Base-by-base conservation (phyloP, 2,888 invertebrate species). In the Andrena haemorrhoa region DNA sequence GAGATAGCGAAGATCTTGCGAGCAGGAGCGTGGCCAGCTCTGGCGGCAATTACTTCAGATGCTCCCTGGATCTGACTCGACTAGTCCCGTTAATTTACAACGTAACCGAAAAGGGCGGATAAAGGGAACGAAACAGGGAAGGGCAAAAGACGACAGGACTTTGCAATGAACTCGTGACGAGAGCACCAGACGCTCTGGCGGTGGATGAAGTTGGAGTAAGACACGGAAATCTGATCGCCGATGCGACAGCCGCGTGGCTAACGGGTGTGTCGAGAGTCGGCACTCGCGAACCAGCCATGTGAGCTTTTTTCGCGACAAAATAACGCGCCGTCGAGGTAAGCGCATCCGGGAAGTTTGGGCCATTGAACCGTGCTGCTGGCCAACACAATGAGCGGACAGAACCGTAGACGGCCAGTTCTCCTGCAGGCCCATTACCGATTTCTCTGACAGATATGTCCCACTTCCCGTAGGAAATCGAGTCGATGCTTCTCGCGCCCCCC, bases 271-370 rank as follows among this genome's bases (percentile, higher is more conserved):
- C 64, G 61, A 61, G 60, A 23, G 20, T 41, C n/a, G 41, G 51
- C n/a, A n/a, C 4, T 16, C 51, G 12, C 29, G 10, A 26, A 47
- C 20, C 10, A 20, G 49, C 29, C 63, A 69, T 41, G 10, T 66
- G 51, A 70, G 53, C 75, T 71, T 88, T 85, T 90, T 89, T 84
- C 89, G 87, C 88, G 82, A 86, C 86, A 84, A 86, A 85, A 85
- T 69, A 88, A 80, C 87, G 86, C 75, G 60, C 73, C 35, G 79
- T 20, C 71, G 78, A 89, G 91, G 90, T 90, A 91, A 90, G 89
- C 86, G 89, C 92, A 93, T 93, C 93, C 93, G 93, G 93, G 93
- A 93, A 93, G 93, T 93, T 93, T 93, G 93, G 91, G 90, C 91
- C 93, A 92, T 93, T 93, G 93, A 93, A 93, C 93, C 92, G 91